A percentile compares a stretch with the other conserved stretches of the same genome.
These are phyloP conservation scores for Sinocyclocheilus grahami DNA, from an alignment of 2,113 vertebrate species.

Conservation along the genomic window DNA sequence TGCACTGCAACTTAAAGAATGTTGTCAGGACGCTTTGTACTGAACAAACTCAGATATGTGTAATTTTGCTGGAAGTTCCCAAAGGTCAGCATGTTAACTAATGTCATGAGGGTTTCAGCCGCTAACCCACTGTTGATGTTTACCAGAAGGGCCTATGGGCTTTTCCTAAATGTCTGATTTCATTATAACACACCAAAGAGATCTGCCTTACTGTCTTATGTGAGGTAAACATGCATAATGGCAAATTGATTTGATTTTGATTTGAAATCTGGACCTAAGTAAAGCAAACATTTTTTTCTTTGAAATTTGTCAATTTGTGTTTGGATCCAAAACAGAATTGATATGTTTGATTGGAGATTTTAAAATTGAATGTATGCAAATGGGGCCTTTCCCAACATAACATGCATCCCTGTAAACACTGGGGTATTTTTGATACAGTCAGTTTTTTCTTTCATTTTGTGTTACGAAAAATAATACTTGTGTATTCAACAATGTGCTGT, in stretches of 20 bases:
- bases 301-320: too few relatives aligned
- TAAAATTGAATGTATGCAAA: background rate
- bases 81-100: background rate
- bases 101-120: background rate
- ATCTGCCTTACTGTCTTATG: background rate
- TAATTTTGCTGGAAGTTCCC: background rate
- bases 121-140: constrained; percentile 15
- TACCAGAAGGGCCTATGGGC: background rate
- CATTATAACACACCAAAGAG: constrained; percentile 15
- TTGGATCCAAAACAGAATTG: too few relatives aligned
- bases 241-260: background rate
- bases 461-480: constrained; percentile 56
- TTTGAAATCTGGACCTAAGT: background rate
- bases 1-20: constrained; percentile 24
- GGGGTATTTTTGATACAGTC: background rate
- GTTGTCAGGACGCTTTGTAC: background rate
- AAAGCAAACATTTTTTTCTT: too few relatives aligned
- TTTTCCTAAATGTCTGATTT: background rate
- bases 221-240: background rate
- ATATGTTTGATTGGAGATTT: too few relatives aligned
- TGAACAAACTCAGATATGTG: background rate
- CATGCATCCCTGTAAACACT: background rate
- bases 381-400: background rate
- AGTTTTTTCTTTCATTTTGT: background rate
- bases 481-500: constrained; percentile 64